phyloP scores from a whole-genome alignment of 2,113 vertebrate species.

The Leuciscus idus region DNA sequence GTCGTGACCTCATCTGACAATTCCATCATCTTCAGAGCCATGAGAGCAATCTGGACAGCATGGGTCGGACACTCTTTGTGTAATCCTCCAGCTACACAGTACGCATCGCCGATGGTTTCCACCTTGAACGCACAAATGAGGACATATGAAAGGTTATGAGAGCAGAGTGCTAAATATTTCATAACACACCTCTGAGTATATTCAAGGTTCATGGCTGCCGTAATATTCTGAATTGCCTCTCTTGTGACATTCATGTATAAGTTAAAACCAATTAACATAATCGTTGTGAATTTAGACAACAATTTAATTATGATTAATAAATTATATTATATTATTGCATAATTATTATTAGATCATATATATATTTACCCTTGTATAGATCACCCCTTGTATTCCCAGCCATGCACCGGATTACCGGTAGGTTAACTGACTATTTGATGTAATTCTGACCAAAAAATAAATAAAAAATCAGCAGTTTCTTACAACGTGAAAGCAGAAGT shows the following conservation, averaged over 20 bases:
- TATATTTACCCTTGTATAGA: not conserved
- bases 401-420: no score
- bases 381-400: not conserved
- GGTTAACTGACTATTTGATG: no score
- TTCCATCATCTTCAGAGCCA: constrained; percentile 99
- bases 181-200: constrained; percentile 32
- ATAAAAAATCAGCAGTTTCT: not conserved
- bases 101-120: constrained; percentile 97
- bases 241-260: constrained; percentile 22
- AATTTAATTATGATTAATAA: not conserved
- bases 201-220: constrained; percentile 6
- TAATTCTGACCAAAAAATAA: no score
- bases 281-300: not conserved
- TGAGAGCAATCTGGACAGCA: constrained; percentile 90
- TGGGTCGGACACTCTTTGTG: constrained; percentile 94
- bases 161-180: constrained; percentile 37
- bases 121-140: constrained; percentile 77
- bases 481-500: not conserved
- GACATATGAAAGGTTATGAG: constrained; percentile 21
- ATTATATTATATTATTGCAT: not conserved
- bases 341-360: not conserved
- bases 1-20: constrained; percentile 92
- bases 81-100: constrained; percentile 94
- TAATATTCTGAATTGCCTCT: constrained; percentile 8
- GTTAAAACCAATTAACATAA: not conserved